Conservation (phyloP, 2,888 invertebrate species). For the Melipona bicolor region DNA sequence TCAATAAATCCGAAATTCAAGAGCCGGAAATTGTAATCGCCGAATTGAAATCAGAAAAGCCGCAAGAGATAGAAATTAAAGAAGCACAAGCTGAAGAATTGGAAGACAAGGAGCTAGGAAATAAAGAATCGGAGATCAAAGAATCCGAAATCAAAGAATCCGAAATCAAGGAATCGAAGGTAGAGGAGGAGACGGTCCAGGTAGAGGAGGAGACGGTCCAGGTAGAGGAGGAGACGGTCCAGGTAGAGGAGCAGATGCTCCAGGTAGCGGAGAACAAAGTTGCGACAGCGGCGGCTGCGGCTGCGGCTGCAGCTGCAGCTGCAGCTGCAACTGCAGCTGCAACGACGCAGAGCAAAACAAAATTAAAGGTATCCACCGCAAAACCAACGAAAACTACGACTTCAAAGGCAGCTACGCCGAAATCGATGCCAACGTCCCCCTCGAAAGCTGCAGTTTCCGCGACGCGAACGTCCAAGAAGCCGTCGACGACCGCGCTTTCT, state of each 20-base stretch:
- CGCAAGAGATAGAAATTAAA: conserved; percentile 7
- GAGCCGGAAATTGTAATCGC: conserved; percentile 13
- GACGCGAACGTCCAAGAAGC: conserved; percentile 61
- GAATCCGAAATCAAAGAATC: conserved; percentile 26
- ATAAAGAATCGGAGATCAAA: neutral
- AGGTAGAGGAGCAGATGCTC: conserved; percentile 56
- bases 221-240: conserved; percentile 53
- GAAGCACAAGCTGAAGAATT: conserved; percentile 49
- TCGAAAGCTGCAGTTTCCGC: conserved; percentile 69
- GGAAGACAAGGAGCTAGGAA: neutral
- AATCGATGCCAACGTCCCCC: conserved; percentile 76
- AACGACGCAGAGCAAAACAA: conserved; percentile 77
- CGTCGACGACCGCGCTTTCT: conserved; percentile 45
- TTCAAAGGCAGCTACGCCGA: conserved; percentile 70
- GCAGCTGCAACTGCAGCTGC: conserved; percentile 71
- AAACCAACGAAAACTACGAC: conserved; percentile 64
- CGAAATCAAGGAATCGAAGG: conserved; percentile 20
- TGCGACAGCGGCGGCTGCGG: conserved; percentile 71
- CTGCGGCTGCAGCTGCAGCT: conserved; percentile 75
- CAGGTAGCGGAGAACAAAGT: conserved; percentile 60
- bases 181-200: conserved; percentile 54
- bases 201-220: conserved; percentile 54
- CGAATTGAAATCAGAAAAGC: conserved; percentile 42
- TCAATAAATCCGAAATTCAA: conserved; percentile 59
- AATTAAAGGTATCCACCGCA: conserved; percentile 55